Percentiles rank a stretch among this genome's conserved stretches.
phyloP scores from a whole-genome alignment of 2,888 invertebrate species.

The Tuberolachnus salignus region DNA sequence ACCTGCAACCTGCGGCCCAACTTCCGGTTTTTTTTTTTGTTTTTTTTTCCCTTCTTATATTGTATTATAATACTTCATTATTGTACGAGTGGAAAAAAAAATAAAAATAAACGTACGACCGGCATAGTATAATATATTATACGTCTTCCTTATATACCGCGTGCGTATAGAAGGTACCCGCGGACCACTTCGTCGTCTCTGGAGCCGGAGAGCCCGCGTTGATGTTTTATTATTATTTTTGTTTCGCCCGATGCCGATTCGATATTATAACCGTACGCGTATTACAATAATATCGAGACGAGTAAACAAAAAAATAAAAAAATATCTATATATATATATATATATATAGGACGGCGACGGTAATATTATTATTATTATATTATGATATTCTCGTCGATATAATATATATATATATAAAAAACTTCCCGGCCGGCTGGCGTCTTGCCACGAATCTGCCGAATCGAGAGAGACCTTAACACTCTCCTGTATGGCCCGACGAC shows the following conservation, averaged over 20 bases:
- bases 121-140: too few species aligned
- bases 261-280: too few species aligned
- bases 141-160: background rate
- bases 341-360: background rate
- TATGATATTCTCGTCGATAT: constrained; percentile 18
- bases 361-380: background rate
- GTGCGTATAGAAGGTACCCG: background rate
- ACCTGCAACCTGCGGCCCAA: constrained; percentile 54
- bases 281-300: too few species aligned
- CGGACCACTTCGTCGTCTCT: background rate
- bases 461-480: background rate
- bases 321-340: too few species aligned
- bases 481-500: too few species aligned
- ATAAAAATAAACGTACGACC: too few species aligned
- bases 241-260: too few species aligned
- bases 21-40: constrained; percentile 49
- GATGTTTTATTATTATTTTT: too few species aligned
- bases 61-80: background rate
- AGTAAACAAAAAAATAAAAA: too few species aligned
- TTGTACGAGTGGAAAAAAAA: background rate
- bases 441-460: constrained; percentile 12
- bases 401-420: too few species aligned
- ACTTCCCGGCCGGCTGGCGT: constrained; percentile 16
- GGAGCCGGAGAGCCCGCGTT: too few species aligned
- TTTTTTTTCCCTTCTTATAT: background rate